phyloP scores from a whole-genome alignment of 1,140 invertebrate species.

The Hypsibius dujardini region DNA sequence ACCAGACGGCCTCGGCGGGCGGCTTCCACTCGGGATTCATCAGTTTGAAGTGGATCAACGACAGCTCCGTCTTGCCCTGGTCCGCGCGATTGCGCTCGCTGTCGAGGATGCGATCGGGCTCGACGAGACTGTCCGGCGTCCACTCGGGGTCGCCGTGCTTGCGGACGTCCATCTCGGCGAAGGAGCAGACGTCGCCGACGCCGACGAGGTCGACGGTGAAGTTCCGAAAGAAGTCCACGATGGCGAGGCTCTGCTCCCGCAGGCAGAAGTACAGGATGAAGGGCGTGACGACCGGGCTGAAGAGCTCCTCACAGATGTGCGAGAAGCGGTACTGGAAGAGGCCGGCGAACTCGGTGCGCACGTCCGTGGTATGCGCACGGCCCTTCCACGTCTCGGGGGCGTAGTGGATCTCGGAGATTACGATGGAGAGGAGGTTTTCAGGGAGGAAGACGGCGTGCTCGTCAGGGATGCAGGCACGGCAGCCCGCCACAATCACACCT shows the following conservation, averaged over 20 bases:
- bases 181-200: conserved; percentile 93
- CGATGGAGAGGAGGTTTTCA: conserved; percentile 66
- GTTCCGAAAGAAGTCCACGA: conserved; percentile 89
- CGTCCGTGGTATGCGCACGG: conserved; percentile 65
- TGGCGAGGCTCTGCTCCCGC: conserved; percentile 57
- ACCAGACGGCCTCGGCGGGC: conserved; percentile 38
- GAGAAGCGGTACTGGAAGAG: conserved; percentile 62
- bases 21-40: conserved; percentile 87
- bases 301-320: conserved; percentile 68
- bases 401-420: conserved; percentile 86
- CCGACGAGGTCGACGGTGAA: conserved; percentile 87
- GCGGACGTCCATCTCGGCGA: conserved; percentile 81
- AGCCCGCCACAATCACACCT: conserved; percentile 47
- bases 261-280: conserved; percentile 63
- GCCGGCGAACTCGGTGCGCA: conserved; percentile 67
- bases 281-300: conserved; percentile 83
- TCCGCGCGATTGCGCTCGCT: conserved; percentile 44
- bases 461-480: conserved; percentile 38
- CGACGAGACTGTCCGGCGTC: conserved; percentile 17
- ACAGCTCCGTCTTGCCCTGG: conserved; percentile 83
- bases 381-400: conserved; percentile 76
- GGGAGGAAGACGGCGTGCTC: conserved; percentile 64
- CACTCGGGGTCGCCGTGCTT: conserved; percentile 64
- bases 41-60: conserved; percentile 72
- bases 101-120: not conserved